Evolutionary conservation across 2,797 vertebrate genomes (phyloP).

Genomic region (Nyctibius grandis): DNA sequence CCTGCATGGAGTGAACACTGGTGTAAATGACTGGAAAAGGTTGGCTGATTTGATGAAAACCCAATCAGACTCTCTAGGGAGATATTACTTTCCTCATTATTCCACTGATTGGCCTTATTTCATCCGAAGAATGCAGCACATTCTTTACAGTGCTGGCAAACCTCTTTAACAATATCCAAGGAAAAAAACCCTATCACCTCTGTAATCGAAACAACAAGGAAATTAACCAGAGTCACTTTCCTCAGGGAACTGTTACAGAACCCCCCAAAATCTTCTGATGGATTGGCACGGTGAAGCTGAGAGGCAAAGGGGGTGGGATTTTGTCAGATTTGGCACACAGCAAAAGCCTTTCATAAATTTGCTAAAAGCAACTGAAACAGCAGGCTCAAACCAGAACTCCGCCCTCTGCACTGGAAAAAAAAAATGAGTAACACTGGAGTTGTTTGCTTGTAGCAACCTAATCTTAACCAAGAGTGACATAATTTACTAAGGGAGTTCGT

Average conservation of each 20-base stretch:
- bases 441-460: slow-evolving; percentile 76
- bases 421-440: slow-evolving; percentile 19
- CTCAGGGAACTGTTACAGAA: slow-evolving; percentile 34
- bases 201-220: slow-evolving; percentile 76
- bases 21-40: slow-evolving; percentile 82
- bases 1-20: slow-evolving; percentile 65
- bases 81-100: slow-evolving; percentile 91
- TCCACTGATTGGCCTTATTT: slow-evolving; percentile 90
- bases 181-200: slow-evolving; percentile 72
- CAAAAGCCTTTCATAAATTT: slow-evolving; percentile 50
- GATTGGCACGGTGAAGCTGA: neutral
- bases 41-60: slow-evolving; percentile 88
- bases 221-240: slow-evolving; percentile 70
- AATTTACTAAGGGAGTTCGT: slow-evolving; percentile 78
- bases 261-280: slow-evolving; percentile 18
- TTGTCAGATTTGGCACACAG: neutral
- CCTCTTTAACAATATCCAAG: slow-evolving; percentile 77
- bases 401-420: slow-evolving; percentile 25
- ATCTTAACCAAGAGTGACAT: slow-evolving; percentile 81
- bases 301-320: neutral
- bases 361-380: slow-evolving; percentile 58
- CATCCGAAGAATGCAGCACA: slow-evolving; percentile 81
- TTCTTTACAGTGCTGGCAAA: slow-evolving; percentile 78
- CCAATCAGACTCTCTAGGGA: slow-evolving; percentile 86
- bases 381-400: neutral